A percentile compares a stretch with the other conserved stretches of the same genome.
Evolutionary conservation across 2,888 invertebrate species (phyloP).

Genomic region (Sarcophaga rosellei): DNA sequence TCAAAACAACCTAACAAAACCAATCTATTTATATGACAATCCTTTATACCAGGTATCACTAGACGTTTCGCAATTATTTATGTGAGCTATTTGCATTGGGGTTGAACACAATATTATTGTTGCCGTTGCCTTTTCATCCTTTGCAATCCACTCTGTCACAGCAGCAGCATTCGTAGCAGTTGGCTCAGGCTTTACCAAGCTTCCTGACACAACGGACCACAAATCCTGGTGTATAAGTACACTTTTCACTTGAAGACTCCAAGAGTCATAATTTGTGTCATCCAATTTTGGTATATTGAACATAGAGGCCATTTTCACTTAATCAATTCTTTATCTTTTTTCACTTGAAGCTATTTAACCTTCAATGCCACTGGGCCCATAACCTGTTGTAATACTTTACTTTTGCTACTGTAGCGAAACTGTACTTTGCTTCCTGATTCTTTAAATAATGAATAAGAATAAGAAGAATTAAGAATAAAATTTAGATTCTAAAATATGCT

Average conservation of each 20-base stretch:
- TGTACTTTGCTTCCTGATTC: no score
- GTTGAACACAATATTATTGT: background rate
- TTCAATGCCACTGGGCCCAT: no score
- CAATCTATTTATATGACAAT: no score
- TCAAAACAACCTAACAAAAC: no score
- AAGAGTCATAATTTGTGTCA: constrained; percentile 15
- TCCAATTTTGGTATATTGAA: background rate
- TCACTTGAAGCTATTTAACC: no score
- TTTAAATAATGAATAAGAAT: no score
- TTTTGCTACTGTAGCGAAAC: no score
- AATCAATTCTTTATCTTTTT: no score
- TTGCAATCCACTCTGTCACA: background rate
- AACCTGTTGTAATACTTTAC: no score
- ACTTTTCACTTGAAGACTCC: background rate
- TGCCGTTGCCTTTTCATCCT: no score
- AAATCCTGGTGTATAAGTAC: background rate
- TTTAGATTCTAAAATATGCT: no score
- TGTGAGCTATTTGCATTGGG: constrained; percentile 42
- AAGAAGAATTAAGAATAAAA: no score
- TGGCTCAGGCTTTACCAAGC: background rate
- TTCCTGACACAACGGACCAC: constrained; percentile 8
- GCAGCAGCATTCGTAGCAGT: background rate
- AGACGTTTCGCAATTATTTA: constrained; percentile 43
- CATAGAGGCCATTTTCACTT: constrained; percentile 7
- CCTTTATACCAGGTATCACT: constrained; percentile 51